Evolutionary conservation across 2,797 vertebrate species (phyloP), one percentile per base, ranked within the genome.

Genomic region (Geotria australis): DNA sequence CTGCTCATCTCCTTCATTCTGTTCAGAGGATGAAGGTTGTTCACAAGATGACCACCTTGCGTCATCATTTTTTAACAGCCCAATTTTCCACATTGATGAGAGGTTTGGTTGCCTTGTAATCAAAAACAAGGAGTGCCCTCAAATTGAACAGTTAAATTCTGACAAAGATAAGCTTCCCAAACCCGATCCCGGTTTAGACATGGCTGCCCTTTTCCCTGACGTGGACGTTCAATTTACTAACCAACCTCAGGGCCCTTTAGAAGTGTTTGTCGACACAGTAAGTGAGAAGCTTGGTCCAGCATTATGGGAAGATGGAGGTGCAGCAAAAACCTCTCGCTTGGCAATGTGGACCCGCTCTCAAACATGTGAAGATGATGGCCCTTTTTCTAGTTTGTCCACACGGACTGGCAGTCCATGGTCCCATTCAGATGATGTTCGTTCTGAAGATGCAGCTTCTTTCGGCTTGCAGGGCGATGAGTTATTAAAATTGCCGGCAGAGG

Each of bases 321-420:
- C 82, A 68, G 85, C 84, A 76, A 94, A 86, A 72, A 85, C 89
- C 78, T 98, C 91, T 74, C 84, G 88, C 74, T 83, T 98, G 80
- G 76, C 95, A 70, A 94, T 98, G 79, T 99, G 91, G 91, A 95
- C 91, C 88, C 93, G 93, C 94, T 95, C 95, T 85, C 95, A 88
- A 95, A 89, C 89, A 89, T 99, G 96, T 79, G 91, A 99, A 66
- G 89, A 96, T 80, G 88, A 82, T 58, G 91, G 94, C 83, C 85
- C 93, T 74, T 99, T 86, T 83, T 99, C 91, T 65, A 99, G 88
- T 73, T 77, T 99, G 72, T 99, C 91, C 67, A 99, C 91, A 2
- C 78, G 91, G 74, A 99, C 89, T 61, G 96, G 91, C 74, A 98
- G 91, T 72, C 89, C 91, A 8, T 99, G 86, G 89, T 99, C 89